Conservation (phyloP, 2,888 invertebrate genomes). For the Lycaena phlaeas region DNA sequence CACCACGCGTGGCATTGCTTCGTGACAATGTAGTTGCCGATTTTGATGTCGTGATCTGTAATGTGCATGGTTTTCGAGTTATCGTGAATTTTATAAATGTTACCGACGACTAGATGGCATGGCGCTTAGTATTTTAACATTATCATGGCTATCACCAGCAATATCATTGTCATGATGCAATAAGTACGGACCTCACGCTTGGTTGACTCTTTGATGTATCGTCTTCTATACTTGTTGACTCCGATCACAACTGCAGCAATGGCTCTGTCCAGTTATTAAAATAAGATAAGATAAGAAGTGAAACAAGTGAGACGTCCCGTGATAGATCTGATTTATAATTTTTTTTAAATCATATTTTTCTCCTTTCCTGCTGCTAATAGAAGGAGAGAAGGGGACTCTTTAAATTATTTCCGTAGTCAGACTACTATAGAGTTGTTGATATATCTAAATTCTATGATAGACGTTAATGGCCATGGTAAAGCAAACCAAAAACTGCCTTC, state of each 20-base stretch:
- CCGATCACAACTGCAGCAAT: too few relatives aligned
- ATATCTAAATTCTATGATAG: constrained; percentile 54
- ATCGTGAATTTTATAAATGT: constrained; percentile 31
- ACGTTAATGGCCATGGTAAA: constrained; percentile 61
- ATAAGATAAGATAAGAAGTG: too few relatives aligned
- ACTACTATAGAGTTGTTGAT: constrained; percentile 52
- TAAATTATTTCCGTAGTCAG: constrained; percentile 52
- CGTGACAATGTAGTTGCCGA: constrained; percentile 73
- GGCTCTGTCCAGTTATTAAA: too few relatives aligned
- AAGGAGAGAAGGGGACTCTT: constrained; percentile 66
- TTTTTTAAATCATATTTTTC: constrained; percentile 40
- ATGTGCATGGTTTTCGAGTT: constrained; percentile 61
- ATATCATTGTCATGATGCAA: constrained; percentile 73
- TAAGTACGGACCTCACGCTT: constrained; percentile 51
- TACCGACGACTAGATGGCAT: constrained; percentile 50
- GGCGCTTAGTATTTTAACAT: constrained; percentile 47
- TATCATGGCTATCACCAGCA: constrained; percentile 69
- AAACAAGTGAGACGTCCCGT: constrained; percentile 24
- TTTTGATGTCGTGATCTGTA: constrained; percentile 59
- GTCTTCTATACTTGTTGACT: too few relatives aligned
- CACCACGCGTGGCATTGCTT: constrained; percentile 60
- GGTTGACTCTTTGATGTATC: too few relatives aligned
- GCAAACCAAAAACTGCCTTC: constrained; percentile 44
- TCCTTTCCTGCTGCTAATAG: constrained; percentile 63
- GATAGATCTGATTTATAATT: constrained; percentile 27